A percentile compares a stretch with the other conserved stretches of the same genome.
These are phyloP conservation scores for Anthrax anthrax DNA, from an alignment of 2,888 invertebrate genomes.

Conservation along the genomic window DNA sequence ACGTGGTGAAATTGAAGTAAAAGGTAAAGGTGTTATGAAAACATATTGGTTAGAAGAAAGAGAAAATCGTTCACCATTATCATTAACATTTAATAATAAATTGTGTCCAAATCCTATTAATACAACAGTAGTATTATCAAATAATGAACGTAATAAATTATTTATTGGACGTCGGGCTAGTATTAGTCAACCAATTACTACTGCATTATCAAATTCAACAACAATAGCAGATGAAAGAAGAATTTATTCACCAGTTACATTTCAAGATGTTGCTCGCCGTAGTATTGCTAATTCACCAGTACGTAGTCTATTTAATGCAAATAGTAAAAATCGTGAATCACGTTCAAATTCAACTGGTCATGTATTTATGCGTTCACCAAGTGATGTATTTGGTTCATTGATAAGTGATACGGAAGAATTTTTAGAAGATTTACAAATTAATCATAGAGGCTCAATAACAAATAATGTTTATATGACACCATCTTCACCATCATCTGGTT, in stretches of 20 bases:
- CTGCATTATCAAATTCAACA: slow-evolving; percentile 24
- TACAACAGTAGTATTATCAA: slow-evolving; percentile 13
- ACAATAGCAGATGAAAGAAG: slow-evolving; percentile 45
- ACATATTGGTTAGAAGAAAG: slow-evolving; percentile 75
- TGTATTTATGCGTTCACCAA: slow-evolving; percentile 39
- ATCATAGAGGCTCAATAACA: slow-evolving; percentile 22
- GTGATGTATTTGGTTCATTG: slow-evolving; percentile 43
- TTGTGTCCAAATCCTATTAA: background rate
- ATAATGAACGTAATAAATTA: slow-evolving; percentile 1
- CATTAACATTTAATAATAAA: background rate
- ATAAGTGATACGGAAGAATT: slow-evolving; percentile 43
- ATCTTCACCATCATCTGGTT: slow-evolving; percentile 20
- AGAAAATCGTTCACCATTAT: slow-evolving; percentile 44
- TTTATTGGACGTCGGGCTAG: slow-evolving; percentile 17
- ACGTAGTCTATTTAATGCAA: slow-evolving; percentile 33
- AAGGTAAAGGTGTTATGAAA: slow-evolving; percentile 84
- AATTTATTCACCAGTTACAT: slow-evolving; percentile 72
- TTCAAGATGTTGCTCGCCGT: slow-evolving; percentile 65
- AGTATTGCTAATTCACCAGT: slow-evolving; percentile 66
- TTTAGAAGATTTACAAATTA: slow-evolving; percentile 33
- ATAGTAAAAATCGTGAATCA: slow-evolving; percentile 39
- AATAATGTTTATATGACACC: slow-evolving; percentile 17
- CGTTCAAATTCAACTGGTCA: slow-evolving; percentile 57
- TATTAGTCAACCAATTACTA: slow-evolving; percentile 14
- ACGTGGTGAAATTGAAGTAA: slow-evolving; percentile 74